Evolutionary conservation across 2,888 invertebrate genomes (phyloP), one percentile per base, ranked within the genome.

Genomic region (Tanytarsus gracilentus): DNA sequence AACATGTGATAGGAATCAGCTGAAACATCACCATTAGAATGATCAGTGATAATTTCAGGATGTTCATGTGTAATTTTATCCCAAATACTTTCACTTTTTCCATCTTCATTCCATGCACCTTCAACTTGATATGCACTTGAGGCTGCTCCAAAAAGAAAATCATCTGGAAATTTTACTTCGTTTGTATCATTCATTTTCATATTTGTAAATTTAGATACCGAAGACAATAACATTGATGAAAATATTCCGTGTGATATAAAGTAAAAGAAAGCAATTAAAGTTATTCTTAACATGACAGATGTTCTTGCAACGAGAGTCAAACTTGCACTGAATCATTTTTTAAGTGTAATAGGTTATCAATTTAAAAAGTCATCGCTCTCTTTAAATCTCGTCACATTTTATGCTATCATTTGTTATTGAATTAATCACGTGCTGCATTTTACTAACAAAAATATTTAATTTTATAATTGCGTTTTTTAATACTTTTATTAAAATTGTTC

Each of bases 81-180:
- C 81, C 81, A 83, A 11, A 81, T 77, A 71, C 78, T 85, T 71
- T 79, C 79, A 1, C 80, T 77, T 78, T 76, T 69, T 80, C 81
- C 81, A 64, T 75, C 78, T 44, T 74, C 74, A 67, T 82, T 78
- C 81, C 81, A 82, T 6, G 77, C 79, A 7, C 82, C 82, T 70
- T 82, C 82, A 49, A 82, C 77, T 69, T 82, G 82, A 68, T 82
- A 79, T 23, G 82, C 71, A 2, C 82, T 77, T 9, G 82, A 53
- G 4, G 61, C 49, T 5, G 48, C 44, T 16, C 62, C 61, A 29
- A 62, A 62, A 7, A 48, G 8, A 48, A 63, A 63, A 50, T 59
- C 26, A 2, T 29, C 23, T 3, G 63, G 63, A 59, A 63, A 62
- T 11, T 60, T n/a, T 8, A 44, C 9, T 11, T 9, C n/a, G 9